These are phyloP conservation scores for Sphecodes monilicornis DNA, from an alignment of 2,888 invertebrate species.

Conservation along the genomic window DNA sequence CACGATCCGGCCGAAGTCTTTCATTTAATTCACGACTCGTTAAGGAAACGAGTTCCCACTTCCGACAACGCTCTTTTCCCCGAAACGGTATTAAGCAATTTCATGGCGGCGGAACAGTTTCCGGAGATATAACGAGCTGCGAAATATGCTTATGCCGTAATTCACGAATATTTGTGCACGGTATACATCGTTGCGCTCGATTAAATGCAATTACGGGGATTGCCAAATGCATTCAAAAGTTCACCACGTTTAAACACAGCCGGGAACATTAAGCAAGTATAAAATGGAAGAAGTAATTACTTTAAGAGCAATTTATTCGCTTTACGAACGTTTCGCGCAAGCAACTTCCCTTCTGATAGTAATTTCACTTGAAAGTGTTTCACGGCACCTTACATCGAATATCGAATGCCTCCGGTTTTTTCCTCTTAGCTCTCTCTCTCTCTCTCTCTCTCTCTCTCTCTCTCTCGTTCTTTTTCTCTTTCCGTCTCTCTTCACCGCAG, in stretches of 20 bases:
- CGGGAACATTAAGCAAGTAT: conserved; percentile 3
- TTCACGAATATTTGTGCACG: not conserved
- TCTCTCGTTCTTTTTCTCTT: not conserved
- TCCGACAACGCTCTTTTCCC: not conserved
- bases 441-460: conserved; percentile 10
- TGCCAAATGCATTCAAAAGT: not conserved
- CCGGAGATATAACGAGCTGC: not conserved
- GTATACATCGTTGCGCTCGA: not conserved
- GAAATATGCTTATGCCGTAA: conserved; percentile 4
- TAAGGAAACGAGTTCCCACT: not conserved
- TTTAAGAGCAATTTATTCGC: conserved; percentile 14
- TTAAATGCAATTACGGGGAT: conserved; percentile 5
- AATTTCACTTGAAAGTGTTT: conserved; percentile 57
- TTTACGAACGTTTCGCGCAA: conserved; percentile 32
- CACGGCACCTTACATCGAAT: conserved; percentile 54
- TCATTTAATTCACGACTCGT: not conserved
- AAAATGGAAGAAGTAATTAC: not conserved
- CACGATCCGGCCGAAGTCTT: not conserved
- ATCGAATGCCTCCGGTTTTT: conserved; percentile 52
- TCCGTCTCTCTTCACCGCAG: conserved; percentile 33
- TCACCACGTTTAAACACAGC: not conserved
- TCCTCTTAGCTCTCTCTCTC: not conserved
- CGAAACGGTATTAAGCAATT: not conserved
- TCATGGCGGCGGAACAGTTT: not conserved
- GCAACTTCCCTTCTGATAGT: conserved; percentile 56